Percentiles rank a stretch among this genome's conserved stretches.
phyloP scores from a whole-genome alignment of 2,888 invertebrate genomes.

The Hololepta plana region DNA sequence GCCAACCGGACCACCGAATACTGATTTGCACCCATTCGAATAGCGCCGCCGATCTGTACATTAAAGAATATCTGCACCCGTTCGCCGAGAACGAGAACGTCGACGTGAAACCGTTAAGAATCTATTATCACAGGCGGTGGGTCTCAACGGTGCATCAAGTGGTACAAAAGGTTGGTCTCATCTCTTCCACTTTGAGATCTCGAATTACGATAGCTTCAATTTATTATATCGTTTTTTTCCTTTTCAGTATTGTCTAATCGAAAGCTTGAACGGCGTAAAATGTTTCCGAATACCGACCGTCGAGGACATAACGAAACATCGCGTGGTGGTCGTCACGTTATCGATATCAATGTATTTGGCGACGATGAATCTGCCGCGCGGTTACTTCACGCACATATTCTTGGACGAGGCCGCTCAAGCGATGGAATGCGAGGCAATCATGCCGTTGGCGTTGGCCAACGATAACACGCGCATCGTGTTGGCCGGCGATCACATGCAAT shows the following conservation, averaged over 20 bases:
- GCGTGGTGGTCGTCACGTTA: conserved; percentile 62
- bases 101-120: conserved; percentile 51
- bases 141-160: conserved; percentile 56
- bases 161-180: conserved; percentile 37
- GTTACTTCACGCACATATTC: conserved; percentile 62
- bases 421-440: conserved; percentile 69
- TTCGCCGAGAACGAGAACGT: conserved; percentile 44
- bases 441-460: conserved; percentile 57
- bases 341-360: conserved; percentile 60
- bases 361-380: conserved; percentile 45
- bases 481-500: conserved; percentile 75
- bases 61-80: conserved; percentile 65
- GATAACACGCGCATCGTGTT: conserved; percentile 55
- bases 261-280: conserved; percentile 31
- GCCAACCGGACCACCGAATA: conserved; percentile 45
- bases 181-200: neutral
- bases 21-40: conserved; percentile 77
- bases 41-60: conserved; percentile 71
- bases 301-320: conserved; percentile 50
- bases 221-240: conserved; percentile 11
- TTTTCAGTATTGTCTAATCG: conserved; percentile 53
- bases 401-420: conserved; percentile 79
- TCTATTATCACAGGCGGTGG: conserved; percentile 66
- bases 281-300: conserved; percentile 50
- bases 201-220: neutral